Evolutionary conservation across 1,140 invertebrate species (phyloP).

Genomic region (Ips nitidus): DNA sequence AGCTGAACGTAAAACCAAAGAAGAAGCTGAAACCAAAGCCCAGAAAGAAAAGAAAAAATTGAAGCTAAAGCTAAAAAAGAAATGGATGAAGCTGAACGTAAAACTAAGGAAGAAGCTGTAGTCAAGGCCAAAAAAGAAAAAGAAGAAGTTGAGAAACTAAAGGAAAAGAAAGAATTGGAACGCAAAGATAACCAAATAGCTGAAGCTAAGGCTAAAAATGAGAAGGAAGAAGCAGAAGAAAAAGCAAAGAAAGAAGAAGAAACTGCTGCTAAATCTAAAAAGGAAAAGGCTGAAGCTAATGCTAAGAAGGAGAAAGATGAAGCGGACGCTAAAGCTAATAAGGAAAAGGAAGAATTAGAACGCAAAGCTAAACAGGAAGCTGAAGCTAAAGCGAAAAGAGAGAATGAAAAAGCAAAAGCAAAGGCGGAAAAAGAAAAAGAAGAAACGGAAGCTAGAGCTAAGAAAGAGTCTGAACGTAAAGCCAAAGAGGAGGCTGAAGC

Average conservation of each 20-base stretch:
- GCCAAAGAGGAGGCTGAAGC: slow-evolving; percentile 31
- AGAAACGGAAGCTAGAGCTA: slow-evolving; percentile 27
- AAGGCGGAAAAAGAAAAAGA: slow-evolving; percentile 11
- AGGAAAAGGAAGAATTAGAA: slow-evolving; percentile 3
- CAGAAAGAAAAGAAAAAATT: slow-evolving; percentile 10
- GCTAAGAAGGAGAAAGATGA: slow-evolving; percentile 1
- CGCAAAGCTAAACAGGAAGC: slow-evolving; percentile 26
- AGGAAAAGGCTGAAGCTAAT: slow-evolving; percentile 26
- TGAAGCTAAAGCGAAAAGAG: slow-evolving; percentile 29
- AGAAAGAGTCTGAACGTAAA: slow-evolving; percentile 38
- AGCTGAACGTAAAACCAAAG: background rate
- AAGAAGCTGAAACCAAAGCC: slow-evolving; percentile 4
- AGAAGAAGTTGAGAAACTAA: slow-evolving; percentile 16
- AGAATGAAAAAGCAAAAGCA: slow-evolving; percentile 7
- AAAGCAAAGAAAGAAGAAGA: slow-evolving; percentile 39
- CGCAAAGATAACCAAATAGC: slow-evolving; percentile 35
- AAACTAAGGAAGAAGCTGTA: slow-evolving; percentile 23
- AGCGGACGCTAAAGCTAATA: slow-evolving; percentile 7
- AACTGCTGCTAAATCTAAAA: slow-evolving; percentile 2
- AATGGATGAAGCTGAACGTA: slow-evolving; percentile 12
- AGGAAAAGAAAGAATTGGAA: slow-evolving; percentile 40
- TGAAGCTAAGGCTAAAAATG: slow-evolving; percentile 25
- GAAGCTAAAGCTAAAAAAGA: slow-evolving; percentile 19
- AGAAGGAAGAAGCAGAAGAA: slow-evolving; percentile 35
- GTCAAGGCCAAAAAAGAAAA: slow-evolving; percentile 38